phyloP scores from a whole-genome alignment of 2,797 vertebrate species.

The Austrolebias charrua region DNA sequence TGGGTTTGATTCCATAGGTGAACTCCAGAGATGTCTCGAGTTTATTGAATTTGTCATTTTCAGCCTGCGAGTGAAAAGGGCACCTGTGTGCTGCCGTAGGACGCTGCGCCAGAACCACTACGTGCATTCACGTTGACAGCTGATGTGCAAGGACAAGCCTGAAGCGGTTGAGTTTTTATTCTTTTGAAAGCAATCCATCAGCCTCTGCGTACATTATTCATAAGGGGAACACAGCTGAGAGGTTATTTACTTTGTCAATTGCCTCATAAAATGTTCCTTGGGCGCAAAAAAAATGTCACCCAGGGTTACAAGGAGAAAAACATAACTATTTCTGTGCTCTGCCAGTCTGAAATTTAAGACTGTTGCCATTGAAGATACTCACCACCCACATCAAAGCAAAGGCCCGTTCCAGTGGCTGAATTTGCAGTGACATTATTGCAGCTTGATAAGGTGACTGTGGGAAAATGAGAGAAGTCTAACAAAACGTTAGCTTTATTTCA shows the following conservation, averaged over 20 bases:
- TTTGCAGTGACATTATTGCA: slow-evolving; percentile 59
- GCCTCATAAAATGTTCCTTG: slow-evolving; percentile 60
- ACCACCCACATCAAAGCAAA: slow-evolving; percentile 71
- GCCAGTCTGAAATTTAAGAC: slow-evolving; percentile 44
- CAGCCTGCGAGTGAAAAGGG: slow-evolving; percentile 74
- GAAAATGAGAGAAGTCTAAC: slow-evolving; percentile 49
- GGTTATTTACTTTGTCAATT: slow-evolving; percentile 70
- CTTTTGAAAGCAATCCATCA: slow-evolving; percentile 49
- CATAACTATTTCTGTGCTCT: slow-evolving; percentile 42
- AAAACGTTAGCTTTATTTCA: slow-evolving; percentile 37
- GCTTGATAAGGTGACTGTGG: slow-evolving; percentile 60
- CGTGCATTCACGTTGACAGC: slow-evolving; percentile 72
- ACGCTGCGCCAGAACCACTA: slow-evolving; percentile 52
- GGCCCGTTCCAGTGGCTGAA: slow-evolving; percentile 55
- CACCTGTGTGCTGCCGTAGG: slow-evolving; percentile 74
- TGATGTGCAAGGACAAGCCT: slow-evolving; percentile 69
- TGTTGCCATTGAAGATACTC: slow-evolving; percentile 50
- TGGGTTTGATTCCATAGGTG: slow-evolving; percentile 69
- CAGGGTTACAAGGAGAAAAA: slow-evolving; percentile 54
- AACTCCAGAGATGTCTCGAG: slow-evolving; percentile 76
- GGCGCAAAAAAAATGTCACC: slow-evolving; percentile 42
- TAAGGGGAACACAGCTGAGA: slow-evolving; percentile 61
- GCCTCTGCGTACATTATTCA: slow-evolving; percentile 67
- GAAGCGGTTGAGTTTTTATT: slow-evolving; percentile 53
- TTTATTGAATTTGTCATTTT: slow-evolving; percentile 88